Base-by-base conservation (phyloP, 2,888 invertebrate genomes). In the Notodonta ziczac region DNA sequence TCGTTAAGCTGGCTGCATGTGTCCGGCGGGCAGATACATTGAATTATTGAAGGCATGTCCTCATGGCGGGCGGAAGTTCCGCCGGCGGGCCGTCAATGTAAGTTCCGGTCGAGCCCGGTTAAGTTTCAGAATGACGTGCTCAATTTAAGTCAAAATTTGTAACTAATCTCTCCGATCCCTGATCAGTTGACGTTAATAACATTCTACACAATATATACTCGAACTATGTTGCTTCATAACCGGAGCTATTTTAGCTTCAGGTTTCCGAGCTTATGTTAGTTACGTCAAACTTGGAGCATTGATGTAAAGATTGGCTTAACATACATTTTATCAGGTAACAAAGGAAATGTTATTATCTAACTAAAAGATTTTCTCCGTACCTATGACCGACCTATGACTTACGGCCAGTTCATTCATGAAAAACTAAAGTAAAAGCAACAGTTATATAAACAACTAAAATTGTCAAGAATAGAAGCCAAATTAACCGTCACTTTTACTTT, bases 1-100 rank as follows among this genome's bases (percentile, higher is more conserved):
- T 56, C 44, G 56, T 56, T 44, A 56, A 42, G 5, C 56, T 56
- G 24, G 44, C 56, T 65, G 57, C 60, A 62, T 55, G 57, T 57
- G 59, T 56, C 62, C 59, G 40, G 67, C 69, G 72, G 73, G 65
- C 69, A 71, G 77, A 80, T 78, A 79, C 81, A 85, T 81, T 81
- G 80, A 86, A 86, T 85, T 81, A 85, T 84, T 81, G 78, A 83
- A 84, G 73, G 62, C 69, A 73, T 73, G 75, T 77, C 73, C 76
- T 71, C 68, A 73, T 71, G 67, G 59, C 63, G 57, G 58, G 59
- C 68, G 70, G 65, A 73, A 72, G 60, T 76, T 76, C 69, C 61
- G 65, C 61, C 62, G 64, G 66, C 64, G n/a, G 63, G 57, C 69
- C 72, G 66, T 72, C 75, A 69, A 69, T 69, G 56, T 60, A 69